Base-by-base conservation (phyloP, 2,113 vertebrate genomes). In the Hoplias malabaricus region DNA sequence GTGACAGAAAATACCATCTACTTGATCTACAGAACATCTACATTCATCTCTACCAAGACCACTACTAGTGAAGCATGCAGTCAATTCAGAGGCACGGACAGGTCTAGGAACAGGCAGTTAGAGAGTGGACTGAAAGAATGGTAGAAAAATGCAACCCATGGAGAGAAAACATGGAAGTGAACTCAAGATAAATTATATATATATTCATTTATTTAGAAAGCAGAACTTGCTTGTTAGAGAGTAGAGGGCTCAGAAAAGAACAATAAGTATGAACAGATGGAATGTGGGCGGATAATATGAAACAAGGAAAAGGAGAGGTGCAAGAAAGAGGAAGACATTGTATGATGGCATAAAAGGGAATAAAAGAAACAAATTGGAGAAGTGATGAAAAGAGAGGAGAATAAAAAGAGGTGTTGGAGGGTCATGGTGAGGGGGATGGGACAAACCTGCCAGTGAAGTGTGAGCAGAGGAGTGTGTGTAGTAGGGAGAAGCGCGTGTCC, bases 391-490 rank as follows among this genome's bases (percentile, higher is more conserved):
- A 59, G 14, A 5, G n/a, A 29, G 7, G 21, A 70, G 6, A 0
- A 70, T 33, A 12, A 31, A 29, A 2, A 50, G 53, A 9, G 10
- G 31, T 34, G 42, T 31, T 88, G 91, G 91, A 87, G 92, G 88
- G 89, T 93, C 93, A 91, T 89, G 93, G 93, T 90, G 93, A 91
- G 50, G 43, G 53, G 72, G 67, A 33, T 43, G 48, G 67, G 91
- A 95, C 93, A 92, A 95, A 95, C 93, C 93, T 95, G 94, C 93
- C 92, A 88, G 91, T 93, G 92, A 91, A 93, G 91, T 91, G 92
- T 89, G 92, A 93, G 93, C 93, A 94, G 93, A 91, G 93, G 93
- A 93, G 92, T 92, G 91, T 93, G 93, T 93, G 93, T 92, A 93
- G 93, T 92, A 93, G 93, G 91, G 92, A 93, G 91, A 91, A 92